Evolutionary conservation across 2,797 vertebrate genomes (phyloP).

Genomic region (Florisuga fusca): DNA sequence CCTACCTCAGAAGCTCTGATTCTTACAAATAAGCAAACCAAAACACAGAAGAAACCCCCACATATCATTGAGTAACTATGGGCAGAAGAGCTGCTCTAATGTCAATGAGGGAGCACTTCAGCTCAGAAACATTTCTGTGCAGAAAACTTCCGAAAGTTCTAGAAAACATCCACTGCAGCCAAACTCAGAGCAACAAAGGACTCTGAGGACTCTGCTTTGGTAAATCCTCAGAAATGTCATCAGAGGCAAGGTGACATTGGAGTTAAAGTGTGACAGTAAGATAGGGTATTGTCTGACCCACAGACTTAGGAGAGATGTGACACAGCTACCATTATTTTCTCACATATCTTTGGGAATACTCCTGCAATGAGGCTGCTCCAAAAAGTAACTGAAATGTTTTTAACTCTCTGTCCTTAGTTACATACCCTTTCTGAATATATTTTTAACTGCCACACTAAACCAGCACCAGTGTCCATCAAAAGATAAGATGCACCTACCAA

Average conservation of each 20-base stretch:
- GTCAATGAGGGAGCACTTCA: background rate
- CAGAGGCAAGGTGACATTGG: background rate
- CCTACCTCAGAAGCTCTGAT: background rate
- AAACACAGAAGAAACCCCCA: background rate
- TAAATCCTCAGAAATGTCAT: background rate
- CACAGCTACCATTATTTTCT: background rate
- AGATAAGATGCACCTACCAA: background rate
- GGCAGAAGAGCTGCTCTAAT: background rate
- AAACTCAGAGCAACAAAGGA: background rate
- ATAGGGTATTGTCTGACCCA: rapidly evolving
- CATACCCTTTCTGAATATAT: background rate
- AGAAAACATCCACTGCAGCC: background rate
- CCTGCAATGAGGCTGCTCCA: background rate
- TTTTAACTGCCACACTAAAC: background rate
- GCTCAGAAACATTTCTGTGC: background rate
- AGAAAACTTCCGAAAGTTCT: background rate
- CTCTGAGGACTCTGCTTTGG: background rate
- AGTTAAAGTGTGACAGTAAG: background rate
- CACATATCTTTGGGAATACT: background rate
- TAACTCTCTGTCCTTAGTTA: background rate
- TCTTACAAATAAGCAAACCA: background rate
- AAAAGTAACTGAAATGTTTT: background rate
- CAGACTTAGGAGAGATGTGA: no score
- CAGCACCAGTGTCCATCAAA: background rate
- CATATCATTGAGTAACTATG: background rate